Evolutionary conservation across 2,113 vertebrate genomes (phyloP).

Genomic region (Felis chaus): DNA sequence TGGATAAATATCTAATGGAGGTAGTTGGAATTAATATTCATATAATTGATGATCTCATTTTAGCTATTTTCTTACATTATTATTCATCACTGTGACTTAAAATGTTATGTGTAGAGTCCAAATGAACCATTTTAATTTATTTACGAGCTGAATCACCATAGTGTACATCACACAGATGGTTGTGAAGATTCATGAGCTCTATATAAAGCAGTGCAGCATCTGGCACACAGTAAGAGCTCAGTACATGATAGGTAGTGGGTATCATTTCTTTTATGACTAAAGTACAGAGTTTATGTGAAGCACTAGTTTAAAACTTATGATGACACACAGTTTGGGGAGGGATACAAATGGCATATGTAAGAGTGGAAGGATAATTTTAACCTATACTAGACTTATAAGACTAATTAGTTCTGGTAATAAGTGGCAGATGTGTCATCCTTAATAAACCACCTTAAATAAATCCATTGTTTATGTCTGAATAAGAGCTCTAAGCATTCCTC

Average conservation of each 20-base stretch:
- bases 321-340: neutral
- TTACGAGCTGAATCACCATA: neutral
- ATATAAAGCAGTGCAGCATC: neutral
- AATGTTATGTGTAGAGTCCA: neutral
- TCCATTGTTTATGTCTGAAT: neutral
- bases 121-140: conserved; percentile 30
- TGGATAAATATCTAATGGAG: neutral
- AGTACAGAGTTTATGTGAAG: neutral
- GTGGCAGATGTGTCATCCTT: neutral
- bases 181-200: neutral
- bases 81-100: neutral
- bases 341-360: neutral
- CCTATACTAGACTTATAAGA: neutral
- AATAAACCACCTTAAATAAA: neutral
- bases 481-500: neutral
- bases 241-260: neutral
- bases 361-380: neutral
- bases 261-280: conserved; percentile 35
- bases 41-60: neutral
- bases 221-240: neutral
- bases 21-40: neutral
- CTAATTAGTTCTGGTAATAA: neutral
- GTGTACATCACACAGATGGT: neutral
- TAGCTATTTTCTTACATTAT: conserved; percentile 14
- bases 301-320: neutral